Conservation (phyloP, 2,888 invertebrate species). For the Helicoverpa assulta region DNA sequence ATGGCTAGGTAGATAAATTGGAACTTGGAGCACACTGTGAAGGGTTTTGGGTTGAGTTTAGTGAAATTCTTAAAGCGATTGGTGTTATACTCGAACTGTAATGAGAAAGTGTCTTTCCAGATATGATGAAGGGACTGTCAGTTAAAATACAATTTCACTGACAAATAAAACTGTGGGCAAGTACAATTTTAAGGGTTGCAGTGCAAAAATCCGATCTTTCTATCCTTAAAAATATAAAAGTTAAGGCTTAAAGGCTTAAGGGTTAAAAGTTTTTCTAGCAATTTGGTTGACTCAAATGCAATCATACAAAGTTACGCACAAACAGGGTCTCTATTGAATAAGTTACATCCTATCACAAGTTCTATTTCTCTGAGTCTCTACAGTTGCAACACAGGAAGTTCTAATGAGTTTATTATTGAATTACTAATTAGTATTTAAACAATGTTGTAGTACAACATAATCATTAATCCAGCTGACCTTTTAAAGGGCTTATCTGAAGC, state of each 20-base stretch:
- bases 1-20: constrained; percentile 55
- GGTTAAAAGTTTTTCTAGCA: no score
- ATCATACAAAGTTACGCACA: no score
- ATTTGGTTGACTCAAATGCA: no score
- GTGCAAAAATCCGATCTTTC: neutral
- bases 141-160: no score
- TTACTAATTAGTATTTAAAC: constrained; percentile 42
- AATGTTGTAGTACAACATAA: constrained; percentile 47
- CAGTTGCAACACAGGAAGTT: constrained; percentile 52
- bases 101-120: constrained; percentile 17
- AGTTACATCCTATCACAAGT: neutral
- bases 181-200: constrained; percentile 6
- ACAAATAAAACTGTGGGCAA: no score
- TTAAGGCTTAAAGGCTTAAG: no score
- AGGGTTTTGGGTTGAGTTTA: constrained; percentile 28
- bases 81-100: constrained; percentile 13
- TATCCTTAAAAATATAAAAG: no score
- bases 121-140: neutral
- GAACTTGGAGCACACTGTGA: constrained; percentile 34
- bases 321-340: no score
- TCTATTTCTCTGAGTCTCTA: constrained; percentile 11
- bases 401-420: constrained; percentile 43
- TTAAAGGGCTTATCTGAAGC: constrained; percentile 49
- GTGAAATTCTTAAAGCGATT: constrained; percentile 29
- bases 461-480: constrained; percentile 56